Conservation (phyloP, 2,888 invertebrate genomes). For the Agrochola macilenta region DNA sequence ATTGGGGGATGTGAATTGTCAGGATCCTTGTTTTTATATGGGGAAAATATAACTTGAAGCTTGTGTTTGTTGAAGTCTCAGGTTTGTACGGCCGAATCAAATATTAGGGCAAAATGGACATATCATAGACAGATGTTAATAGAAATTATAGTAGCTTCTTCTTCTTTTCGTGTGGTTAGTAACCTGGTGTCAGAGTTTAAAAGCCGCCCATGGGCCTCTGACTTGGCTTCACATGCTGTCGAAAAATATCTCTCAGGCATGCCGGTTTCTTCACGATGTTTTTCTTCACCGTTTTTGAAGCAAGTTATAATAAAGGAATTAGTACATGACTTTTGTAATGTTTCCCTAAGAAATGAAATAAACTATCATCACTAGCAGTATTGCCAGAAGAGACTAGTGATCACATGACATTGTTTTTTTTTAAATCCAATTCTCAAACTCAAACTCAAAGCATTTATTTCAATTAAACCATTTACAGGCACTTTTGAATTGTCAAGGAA, state of each 20-base stretch:
- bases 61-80: background rate
- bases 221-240: too few species aligned
- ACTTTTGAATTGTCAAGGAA: too few species aligned
- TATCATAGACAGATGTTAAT: background rate
- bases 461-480: too few species aligned
- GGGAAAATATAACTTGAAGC: background rate
- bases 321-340: background rate
- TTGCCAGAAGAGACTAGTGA: background rate
- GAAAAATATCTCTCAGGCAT: too few species aligned
- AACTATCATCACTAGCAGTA: background rate
- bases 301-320: background rate
- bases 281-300: too few species aligned
- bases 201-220: too few species aligned
- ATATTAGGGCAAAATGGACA: background rate
- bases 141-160: background rate
- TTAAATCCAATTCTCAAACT: background rate
- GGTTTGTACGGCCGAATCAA: background rate
- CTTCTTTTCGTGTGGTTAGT: too few species aligned
- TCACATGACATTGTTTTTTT: background rate
- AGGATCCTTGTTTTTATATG: slow-evolving; percentile 9
- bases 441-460: too few species aligned
- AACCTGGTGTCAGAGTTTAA: too few species aligned
- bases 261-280: too few species aligned
- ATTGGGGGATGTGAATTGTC: slow-evolving; percentile 18
- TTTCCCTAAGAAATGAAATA: background rate